Conservation (phyloP, 1,140 invertebrate species). For the Cyphomyrmex costatus region DNA sequence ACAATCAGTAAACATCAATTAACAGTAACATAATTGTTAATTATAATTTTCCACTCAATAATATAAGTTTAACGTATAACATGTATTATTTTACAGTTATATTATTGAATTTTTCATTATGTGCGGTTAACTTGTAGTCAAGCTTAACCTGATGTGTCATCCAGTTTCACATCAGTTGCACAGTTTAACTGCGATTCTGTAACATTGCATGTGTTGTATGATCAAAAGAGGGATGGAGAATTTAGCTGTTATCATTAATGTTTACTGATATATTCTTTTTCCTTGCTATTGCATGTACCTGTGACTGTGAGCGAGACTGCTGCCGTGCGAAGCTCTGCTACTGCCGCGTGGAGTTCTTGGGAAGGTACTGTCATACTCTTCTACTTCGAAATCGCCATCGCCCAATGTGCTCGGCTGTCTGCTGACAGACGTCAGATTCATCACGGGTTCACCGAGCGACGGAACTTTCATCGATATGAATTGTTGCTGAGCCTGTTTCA, state of each 20-base stretch:
- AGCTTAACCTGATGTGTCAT: too few species aligned
- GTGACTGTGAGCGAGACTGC: constrained; percentile 90
- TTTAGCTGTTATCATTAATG: constrained; percentile 6
- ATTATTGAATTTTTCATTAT: too few species aligned
- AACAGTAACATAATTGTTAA: too few species aligned
- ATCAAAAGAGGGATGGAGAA: neutral
- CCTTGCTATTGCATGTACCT: constrained; percentile 79
- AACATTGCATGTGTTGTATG: neutral
- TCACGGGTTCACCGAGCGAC: constrained; percentile 73
- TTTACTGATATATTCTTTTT: neutral
- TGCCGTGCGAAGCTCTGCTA: constrained; percentile 87
- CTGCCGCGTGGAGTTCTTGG: constrained; percentile 83
- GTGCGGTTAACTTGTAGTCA: too few species aligned
- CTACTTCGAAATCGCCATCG: constrained; percentile 83
- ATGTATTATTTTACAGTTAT: too few species aligned
- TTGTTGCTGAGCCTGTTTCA: constrained; percentile 84
- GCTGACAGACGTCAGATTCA: constrained; percentile 76
- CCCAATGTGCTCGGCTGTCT: constrained; percentile 83
- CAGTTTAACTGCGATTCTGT: constrained; percentile 1
- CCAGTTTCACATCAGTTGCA: too few species aligned
- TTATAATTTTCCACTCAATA: too few species aligned
- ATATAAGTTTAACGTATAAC: too few species aligned
- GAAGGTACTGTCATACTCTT: constrained; percentile 81
- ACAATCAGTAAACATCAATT: too few species aligned
- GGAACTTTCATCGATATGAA: constrained; percentile 82